phyloP scores from a whole-genome alignment of 1,140 invertebrate genomes.

The Temnothorax curvispinosus region DNA sequence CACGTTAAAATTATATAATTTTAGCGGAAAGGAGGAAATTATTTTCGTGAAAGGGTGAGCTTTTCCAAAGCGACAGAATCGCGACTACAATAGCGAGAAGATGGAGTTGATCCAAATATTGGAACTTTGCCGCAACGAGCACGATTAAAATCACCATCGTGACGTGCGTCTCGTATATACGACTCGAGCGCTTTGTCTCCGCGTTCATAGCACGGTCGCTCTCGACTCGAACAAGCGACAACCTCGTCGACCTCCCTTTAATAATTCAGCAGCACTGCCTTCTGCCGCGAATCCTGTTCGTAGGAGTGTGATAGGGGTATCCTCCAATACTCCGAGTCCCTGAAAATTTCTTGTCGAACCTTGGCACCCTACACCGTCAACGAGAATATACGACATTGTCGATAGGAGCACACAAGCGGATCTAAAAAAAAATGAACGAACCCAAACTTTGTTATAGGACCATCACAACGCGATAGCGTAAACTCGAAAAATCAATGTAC shows the following conservation, averaged over 20 bases:
- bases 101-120: conserved; percentile 38
- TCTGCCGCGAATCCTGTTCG: conserved; percentile 48
- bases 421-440: conserved; percentile 8
- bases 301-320: conserved; percentile 5
- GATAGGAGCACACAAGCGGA: background rate
- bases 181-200: conserved; percentile 43
- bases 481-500: background rate
- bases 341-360: conserved; percentile 53
- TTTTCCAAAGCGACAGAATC: background rate
- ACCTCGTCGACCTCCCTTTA: conserved; percentile 55
- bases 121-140: conserved; percentile 49
- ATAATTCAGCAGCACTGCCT: conserved; percentile 61
- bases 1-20: background rate
- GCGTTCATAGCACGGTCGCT: conserved; percentile 34
- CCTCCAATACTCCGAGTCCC: background rate
- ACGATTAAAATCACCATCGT: conserved; percentile 47
- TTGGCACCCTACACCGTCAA: conserved; percentile 46
- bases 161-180: conserved; percentile 47
- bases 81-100: background rate
- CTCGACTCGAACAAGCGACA: conserved; percentile 58
- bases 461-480: background rate
- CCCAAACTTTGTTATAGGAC: conserved; percentile 52
- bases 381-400: conserved; percentile 70
- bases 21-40: background rate
- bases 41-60: background rate